Evolutionary conservation across 2,113 vertebrate species (phyloP), one percentile per base, ranked within the genome.

Genomic region (Polypterus senegalus): DNA sequence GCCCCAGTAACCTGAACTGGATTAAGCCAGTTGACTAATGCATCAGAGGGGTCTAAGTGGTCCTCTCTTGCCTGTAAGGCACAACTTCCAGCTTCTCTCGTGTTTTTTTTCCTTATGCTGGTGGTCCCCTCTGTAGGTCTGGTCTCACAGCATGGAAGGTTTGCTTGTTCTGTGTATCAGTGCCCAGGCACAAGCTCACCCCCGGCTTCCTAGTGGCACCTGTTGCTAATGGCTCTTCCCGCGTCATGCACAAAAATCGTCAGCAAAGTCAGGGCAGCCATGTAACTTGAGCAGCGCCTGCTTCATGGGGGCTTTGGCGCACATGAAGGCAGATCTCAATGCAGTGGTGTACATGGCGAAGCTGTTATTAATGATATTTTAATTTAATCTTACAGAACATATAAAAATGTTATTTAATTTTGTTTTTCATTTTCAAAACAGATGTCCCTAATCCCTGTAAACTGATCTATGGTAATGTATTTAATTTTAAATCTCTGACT

Each of bases 391-490:
- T 73, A 71, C 76, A 56, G 75, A 83, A 84, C 81, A 76, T 76
- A 78, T 82, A 87, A 84, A 77, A 83, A 88, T 71, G 78, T 77
- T 70, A 71, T 82, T 72, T 65, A 61, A 77, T 87, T 83, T 77
- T 77, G 78, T 77, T 84, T 86, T 85, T 72, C 73, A 72, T 72
- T 83, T 86, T 82, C 82, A 67, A 83, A 86, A 76, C 86, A 88
- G 86, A 86, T 83, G 80, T 77, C 74, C 70, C 70, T 73, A 86
- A 85, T 84, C 81, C 76, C 69, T 82, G 83, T 81, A 83, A 88
- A 85, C 68, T 76, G 81, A 82, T 86, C 78, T 78, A 66, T 67
- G 66, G 67, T 69, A 77, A 82, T 63, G 57, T 79, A 77, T 73
- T 80, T 79, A 78, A 67, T 76, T 81, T 77, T 74, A 79, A 78